Conservation (phyloP, 2,888 invertebrate species). For the Melanophora roralis region DNA sequence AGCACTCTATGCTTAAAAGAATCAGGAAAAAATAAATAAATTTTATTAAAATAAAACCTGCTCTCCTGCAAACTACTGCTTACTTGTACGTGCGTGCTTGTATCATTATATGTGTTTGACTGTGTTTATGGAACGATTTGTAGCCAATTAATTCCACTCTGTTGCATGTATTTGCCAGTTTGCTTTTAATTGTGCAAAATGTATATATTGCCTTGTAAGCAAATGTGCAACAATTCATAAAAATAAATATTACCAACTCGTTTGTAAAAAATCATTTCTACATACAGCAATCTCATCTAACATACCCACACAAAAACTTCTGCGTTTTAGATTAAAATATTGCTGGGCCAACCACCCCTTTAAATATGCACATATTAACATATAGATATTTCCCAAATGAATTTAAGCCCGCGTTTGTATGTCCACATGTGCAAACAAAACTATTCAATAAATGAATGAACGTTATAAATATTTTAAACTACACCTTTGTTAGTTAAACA, state of each 20-base stretch:
- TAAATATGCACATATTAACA: not conserved
- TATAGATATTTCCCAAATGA: too few species aligned
- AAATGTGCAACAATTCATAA: slow-evolving; percentile 58
- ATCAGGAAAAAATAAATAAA: too few species aligned
- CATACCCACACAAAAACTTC: not conserved
- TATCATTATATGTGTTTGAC: not conserved
- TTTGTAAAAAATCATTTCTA: slow-evolving; percentile 39
- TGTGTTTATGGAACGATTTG: slow-evolving; percentile 45
- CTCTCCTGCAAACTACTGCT: too few species aligned
- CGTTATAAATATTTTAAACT: slow-evolving; percentile 48
- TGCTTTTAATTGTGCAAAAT: slow-evolving; percentile 60
- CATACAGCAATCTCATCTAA: not conserved
- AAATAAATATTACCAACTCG: slow-evolving; percentile 48
- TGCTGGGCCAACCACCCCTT: not conserved
- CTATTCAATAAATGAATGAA: slow-evolving; percentile 43
- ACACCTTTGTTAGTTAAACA: slow-evolving; percentile 53
- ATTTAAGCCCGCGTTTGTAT: too few species aligned
- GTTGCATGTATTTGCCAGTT: slow-evolving; percentile 52
- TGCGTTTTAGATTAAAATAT: not conserved
- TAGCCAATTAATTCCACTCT: slow-evolving; percentile 61
- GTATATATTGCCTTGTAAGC: slow-evolving; percentile 58
- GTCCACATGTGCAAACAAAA: not conserved
- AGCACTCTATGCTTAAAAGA: too few species aligned
- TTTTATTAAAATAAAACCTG: too few species aligned
- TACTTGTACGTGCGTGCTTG: not conserved